Base-by-base conservation (phyloP, 1,140 invertebrate genomes). In the Choristoneura fumiferana region DNA sequence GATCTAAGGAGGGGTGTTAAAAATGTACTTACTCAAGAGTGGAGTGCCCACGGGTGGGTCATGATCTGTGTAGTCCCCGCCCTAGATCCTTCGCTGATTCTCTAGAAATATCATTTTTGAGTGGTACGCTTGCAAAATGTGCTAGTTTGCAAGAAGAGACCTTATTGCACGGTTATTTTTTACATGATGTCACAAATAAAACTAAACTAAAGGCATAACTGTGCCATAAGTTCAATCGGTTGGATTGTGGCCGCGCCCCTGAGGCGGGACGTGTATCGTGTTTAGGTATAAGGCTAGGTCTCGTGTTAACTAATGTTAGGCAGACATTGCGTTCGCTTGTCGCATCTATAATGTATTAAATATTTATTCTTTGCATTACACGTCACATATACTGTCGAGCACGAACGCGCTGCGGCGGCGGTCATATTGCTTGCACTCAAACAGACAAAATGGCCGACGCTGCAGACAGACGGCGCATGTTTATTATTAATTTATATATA, bases 291-390 rank as follows among this genome's bases (percentile, higher is more conserved):
- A 85, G 80, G 74, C 76, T 83, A 76, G 69, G 73, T 72, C 68
- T 82, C 81, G 81, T 85, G 85, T 88, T 88, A 83, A 81, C 78
- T 88, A 86, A 76, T 86, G 63, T 83, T 85, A 87, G 78, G 74
- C 76, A 80, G 79, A 75, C 83, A 76, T 81, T 71, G 71, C 78
- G 64, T 71, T 81, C 80, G 83, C 83, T 84, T 85, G 60, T 75
- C 65, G 77, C 81, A 71, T 72, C 68, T 72, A 35, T 71, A 63
- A 59, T 67, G 57, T 71, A 73, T 57, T 57, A 58, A 49, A 59
- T 76, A 71, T 67, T 67, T 73, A 76, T 72, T 71, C 34, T 72
- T 67, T 74, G 63, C 71, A 62, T 72, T 69, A 55, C 52, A 52
- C 36, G 40, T 54, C 57, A 15, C 33, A 54, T 34, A 34, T 36